A percentile compares a stretch with the other conserved stretches of the same genome.
phyloP scores from a whole-genome alignment of 2,113 vertebrate genomes.

The Pimephales promelas region DNA sequence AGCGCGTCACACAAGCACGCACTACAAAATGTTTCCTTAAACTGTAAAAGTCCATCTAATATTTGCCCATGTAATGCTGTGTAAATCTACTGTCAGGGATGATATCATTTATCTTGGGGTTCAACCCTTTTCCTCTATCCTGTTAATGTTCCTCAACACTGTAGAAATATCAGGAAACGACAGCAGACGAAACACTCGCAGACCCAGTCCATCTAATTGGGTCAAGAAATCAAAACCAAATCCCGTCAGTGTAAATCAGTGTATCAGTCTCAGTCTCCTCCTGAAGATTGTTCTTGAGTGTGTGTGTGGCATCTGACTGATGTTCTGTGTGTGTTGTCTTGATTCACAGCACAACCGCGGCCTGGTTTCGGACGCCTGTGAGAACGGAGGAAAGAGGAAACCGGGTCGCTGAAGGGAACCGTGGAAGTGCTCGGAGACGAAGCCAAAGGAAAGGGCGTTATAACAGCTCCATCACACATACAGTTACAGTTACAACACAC shows the following conservation, averaged over 20 bases:
- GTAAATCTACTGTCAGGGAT: not conserved
- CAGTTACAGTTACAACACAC: constrained; percentile 63
- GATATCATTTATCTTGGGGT: not conserved
- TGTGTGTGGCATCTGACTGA: constrained; percentile 19
- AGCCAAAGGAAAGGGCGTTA: constrained; percentile 74
- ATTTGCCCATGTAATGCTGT: not conserved
- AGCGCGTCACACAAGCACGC: not conserved
- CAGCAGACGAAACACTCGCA: constrained; percentile 1
- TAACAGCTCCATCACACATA: constrained; percentile 47
- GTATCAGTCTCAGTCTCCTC: not conserved
- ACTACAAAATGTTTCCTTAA: not conserved
- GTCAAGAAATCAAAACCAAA: not conserved
- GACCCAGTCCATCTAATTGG: not conserved
- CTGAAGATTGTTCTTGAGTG: not conserved
- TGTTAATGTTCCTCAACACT: constrained; percentile 67
- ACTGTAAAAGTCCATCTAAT: not conserved
- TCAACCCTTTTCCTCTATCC: constrained; percentile 70
- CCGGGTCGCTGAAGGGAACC: constrained; percentile 56
- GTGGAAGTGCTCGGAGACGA: constrained; percentile 70
- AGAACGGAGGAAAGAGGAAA: constrained; percentile 65
- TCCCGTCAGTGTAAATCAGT: not conserved
- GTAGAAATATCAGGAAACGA: constrained; percentile 64
- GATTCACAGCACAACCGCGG: constrained; percentile 18
- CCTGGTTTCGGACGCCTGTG: constrained; percentile 56
- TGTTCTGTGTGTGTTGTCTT: constrained; percentile 15